A percentile compares a stretch with the other conserved stretches of the same genome.
Evolutionary conservation across 2,888 invertebrate genomes (phyloP).

Genomic region (Caenorhabditis zanzibari): DNA sequence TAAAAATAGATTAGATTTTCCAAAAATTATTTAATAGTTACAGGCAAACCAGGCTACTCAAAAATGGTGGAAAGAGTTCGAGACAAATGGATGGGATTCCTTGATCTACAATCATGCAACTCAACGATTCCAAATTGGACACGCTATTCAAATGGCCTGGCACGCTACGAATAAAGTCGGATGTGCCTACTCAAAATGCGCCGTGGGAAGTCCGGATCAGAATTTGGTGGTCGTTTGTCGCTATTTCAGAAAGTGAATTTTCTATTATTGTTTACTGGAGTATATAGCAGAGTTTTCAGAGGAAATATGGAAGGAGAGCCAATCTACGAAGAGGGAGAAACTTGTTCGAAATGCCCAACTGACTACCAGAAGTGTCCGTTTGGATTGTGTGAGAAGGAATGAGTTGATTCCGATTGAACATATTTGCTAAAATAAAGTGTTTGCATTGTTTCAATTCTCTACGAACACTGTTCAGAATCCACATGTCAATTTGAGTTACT

Average conservation of each 20-base stretch:
- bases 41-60: conserved; percentile 39
- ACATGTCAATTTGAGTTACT: conserved; percentile 11
- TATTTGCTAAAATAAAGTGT: conserved; percentile 7
- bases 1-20: background rate
- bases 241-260: conserved; percentile 43
- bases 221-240: conserved; percentile 53
- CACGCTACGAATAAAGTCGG: conserved; percentile 49
- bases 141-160: conserved; percentile 62
- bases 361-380: conserved; percentile 36
- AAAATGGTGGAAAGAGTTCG: conserved; percentile 55
- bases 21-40: background rate
- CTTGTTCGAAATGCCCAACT: conserved; percentile 54
- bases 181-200: conserved; percentile 51
- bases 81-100: conserved; percentile 49
- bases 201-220: conserved; percentile 32
- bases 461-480: background rate
- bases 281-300: conserved; percentile 19
- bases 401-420: conserved; percentile 19
- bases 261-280: background rate
- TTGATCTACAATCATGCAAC: conserved; percentile 38
- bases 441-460: background rate
- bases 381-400: conserved; percentile 46
- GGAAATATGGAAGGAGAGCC: conserved; percentile 56
- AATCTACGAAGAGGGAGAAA: conserved; percentile 43
- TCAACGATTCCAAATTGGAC: conserved; percentile 49